phyloP scores from a whole-genome alignment of 2,113 vertebrate species.

The Melanotaenia duboulayi region DNA sequence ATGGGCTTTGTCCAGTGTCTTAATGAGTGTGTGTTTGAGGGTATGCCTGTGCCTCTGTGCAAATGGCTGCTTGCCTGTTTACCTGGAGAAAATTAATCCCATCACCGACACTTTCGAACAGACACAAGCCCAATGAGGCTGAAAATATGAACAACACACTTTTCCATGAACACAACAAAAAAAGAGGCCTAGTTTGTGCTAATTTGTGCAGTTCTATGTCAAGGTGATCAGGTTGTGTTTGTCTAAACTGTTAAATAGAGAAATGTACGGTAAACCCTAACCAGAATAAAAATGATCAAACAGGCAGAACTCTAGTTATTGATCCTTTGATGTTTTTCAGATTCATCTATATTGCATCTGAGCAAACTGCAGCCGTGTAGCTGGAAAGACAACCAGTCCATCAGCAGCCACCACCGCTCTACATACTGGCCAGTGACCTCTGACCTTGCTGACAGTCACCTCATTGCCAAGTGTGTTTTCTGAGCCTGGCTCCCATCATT shows the following conservation, averaged over 20 bases:
- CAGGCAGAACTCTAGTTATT: neutral
- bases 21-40: conserved; percentile 20
- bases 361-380: conserved; percentile 23
- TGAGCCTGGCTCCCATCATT: conserved; percentile 33
- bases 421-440: conserved; percentile 52
- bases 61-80: conserved; percentile 53
- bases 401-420: conserved; percentile 31
- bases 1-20: conserved; percentile 18
- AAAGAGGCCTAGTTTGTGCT: neutral
- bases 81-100: conserved; percentile 64
- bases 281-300: neutral
- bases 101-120: conserved; percentile 45
- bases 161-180: conserved; percentile 37
- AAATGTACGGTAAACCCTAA: neutral
- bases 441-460: conserved; percentile 66
- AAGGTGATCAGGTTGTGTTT: neutral
- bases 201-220: conserved; percentile 23
- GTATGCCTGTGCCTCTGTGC: neutral
- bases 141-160: conserved; percentile 48
- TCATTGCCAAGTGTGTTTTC: conserved; percentile 47
- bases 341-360: conserved; percentile 2
- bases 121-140: conserved; percentile 59
- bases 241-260: neutral
- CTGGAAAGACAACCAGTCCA: conserved; percentile 16
- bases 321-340: conserved; percentile 8